phyloP scores from a whole-genome alignment of 2,888 invertebrate species.

The Yponomeuta cagnagella region DNA sequence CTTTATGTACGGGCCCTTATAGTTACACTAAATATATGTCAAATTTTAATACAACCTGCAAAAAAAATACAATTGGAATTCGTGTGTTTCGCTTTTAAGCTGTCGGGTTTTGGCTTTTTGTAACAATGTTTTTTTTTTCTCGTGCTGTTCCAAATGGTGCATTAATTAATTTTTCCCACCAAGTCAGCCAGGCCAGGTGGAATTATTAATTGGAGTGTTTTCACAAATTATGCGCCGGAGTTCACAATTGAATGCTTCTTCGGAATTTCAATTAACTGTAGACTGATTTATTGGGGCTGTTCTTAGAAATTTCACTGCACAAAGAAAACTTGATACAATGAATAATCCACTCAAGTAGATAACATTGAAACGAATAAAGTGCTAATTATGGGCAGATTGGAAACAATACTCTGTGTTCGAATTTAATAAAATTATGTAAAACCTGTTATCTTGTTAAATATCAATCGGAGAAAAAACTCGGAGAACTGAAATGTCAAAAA shows the following conservation, averaged over 20 bases:
- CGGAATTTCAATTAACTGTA: background rate
- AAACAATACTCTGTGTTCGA: no score
- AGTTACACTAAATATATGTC: no score
- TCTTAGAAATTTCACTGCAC: background rate
- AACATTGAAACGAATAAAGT: no score
- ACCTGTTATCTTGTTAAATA: no score
- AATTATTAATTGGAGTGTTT: constrained; percentile 2
- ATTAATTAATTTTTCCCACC: background rate
- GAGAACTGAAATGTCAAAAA: no score
- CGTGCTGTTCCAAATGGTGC: background rate
- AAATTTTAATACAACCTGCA: no score
- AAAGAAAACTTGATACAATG: background rate
- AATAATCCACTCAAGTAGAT: background rate
- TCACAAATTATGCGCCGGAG: background rate
- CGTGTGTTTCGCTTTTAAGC: background rate
- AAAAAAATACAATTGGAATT: no score
- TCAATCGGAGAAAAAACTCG: no score
- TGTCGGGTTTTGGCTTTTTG: background rate
- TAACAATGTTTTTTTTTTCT: background rate
- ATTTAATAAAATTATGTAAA: no score
- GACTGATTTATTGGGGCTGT: background rate
- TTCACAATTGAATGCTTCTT: background rate
- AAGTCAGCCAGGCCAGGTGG: background rate
- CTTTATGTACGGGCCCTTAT: no score
- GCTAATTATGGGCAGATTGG: no score